These are phyloP conservation scores for Melieria omissa DNA, from an alignment of 2,888 invertebrate genomes.

Conservation along the genomic window DNA sequence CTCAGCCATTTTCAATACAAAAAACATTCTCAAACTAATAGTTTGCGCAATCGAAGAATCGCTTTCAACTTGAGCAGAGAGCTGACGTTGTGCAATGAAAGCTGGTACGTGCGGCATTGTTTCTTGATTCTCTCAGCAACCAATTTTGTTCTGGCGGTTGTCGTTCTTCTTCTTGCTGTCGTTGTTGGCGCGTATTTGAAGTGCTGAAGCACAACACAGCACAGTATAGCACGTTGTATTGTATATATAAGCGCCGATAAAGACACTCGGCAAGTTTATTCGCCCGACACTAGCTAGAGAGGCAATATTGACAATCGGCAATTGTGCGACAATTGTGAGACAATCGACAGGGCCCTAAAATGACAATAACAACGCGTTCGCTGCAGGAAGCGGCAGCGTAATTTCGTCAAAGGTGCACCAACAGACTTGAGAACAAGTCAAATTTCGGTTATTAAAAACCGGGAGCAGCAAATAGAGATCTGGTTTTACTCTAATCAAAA, in stretches of 20 bases:
- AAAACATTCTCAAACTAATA: no score
- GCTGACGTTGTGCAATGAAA: background rate
- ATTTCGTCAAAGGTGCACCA: no score
- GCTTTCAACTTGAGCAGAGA: no score
- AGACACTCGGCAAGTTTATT: conserved; percentile 44
- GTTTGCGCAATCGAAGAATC: no score
- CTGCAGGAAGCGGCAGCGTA: no score
- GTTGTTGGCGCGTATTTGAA: background rate
- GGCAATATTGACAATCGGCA: conserved; percentile 13
- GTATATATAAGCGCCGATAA: conserved; percentile 45
- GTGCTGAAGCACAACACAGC: no score
- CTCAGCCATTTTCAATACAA: no score
- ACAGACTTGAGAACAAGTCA: no score
- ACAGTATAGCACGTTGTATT: background rate
- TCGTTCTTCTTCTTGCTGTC: conserved; percentile 2
- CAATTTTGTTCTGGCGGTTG: background rate
- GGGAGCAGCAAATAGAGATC: no score
- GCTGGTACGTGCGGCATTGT: background rate
- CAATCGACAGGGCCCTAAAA: background rate
- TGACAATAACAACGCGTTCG: background rate
- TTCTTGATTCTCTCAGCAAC: background rate
- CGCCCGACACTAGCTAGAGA: conserved; percentile 42
- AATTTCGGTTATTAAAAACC: no score
- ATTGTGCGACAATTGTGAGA: background rate
- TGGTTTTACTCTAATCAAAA: no score